These are phyloP conservation scores for Melanogrammus aeglefinus DNA, from an alignment of 2,797 vertebrate species.

Conservation along the genomic window DNA sequence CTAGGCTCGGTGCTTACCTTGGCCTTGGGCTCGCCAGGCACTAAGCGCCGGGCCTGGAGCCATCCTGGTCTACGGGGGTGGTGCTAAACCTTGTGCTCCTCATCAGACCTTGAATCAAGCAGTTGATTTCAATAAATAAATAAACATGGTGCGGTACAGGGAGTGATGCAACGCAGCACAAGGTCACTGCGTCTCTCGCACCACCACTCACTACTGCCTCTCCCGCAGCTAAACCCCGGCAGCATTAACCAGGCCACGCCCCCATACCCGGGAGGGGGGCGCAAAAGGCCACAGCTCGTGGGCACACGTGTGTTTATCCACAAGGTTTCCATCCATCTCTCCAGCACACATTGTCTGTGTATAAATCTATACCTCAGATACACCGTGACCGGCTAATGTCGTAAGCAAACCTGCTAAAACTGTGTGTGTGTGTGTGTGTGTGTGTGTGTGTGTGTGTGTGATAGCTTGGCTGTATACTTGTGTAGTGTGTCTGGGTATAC, in stretches of 20 bases:
- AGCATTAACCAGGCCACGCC: not conserved
- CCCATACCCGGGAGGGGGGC: constrained; percentile 11
- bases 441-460: constrained; percentile 3
- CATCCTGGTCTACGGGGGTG: constrained; percentile 57
- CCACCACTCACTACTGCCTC: constrained; percentile 12
- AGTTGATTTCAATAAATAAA: constrained; percentile 72
- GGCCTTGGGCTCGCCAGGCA: no score
- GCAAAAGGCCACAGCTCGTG: not conserved
- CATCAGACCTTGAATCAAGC: constrained; percentile 65
- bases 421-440: constrained; percentile 11
- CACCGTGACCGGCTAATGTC: no score
- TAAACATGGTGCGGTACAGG: constrained; percentile 58
- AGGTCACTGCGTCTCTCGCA: constrained; percentile 38
- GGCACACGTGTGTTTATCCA: not conserved
- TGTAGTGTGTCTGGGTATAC: no score
- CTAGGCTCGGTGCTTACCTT: not conserved
- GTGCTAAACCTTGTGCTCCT: constrained; percentile 55
- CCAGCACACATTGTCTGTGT: no score
- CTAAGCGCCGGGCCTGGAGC: not conserved
- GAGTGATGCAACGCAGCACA: constrained; percentile 43
- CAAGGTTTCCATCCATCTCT: no score
- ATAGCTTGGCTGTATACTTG: no score
- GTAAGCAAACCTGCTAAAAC: no score
- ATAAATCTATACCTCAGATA: no score
- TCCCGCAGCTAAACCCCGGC: not conserved